These are phyloP conservation scores for Scyliorhinus canicula DNA, from an alignment of 2,797 vertebrate species.

Conservation along the genomic window DNA sequence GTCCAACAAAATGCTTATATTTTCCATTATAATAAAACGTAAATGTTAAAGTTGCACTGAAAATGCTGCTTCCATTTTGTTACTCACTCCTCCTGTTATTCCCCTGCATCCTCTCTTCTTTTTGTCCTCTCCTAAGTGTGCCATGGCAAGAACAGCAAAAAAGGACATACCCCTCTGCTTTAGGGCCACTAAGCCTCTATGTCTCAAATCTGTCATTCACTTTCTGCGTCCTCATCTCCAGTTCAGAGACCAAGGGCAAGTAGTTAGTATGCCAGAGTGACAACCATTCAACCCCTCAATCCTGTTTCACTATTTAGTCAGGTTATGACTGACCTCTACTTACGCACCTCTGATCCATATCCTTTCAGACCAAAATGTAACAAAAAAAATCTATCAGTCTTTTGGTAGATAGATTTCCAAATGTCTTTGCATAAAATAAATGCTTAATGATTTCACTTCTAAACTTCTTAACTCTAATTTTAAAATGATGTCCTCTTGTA, in stretches of 20 bases:
- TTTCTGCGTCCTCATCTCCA: background rate
- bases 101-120: background rate
- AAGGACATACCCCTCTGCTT: background rate
- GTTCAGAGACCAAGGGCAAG: too few species aligned
- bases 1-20: background rate
- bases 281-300: background rate
- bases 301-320: background rate
- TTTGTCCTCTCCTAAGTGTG: background rate
- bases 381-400: background rate
- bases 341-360: background rate
- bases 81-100: background rate
- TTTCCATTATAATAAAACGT: background rate
- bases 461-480: background rate
- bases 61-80: background rate
- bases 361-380: background rate
- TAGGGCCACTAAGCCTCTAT: background rate
- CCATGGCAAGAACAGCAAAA: background rate
- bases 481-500: background rate
- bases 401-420: background rate
- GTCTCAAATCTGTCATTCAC: background rate
- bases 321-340: background rate
- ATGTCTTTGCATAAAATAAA: background rate
- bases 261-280: background rate
- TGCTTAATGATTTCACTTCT: background rate
- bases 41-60: background rate